Conservation (phyloP, 2,113 vertebrate species). For the Arothron firmamentum region DNA sequence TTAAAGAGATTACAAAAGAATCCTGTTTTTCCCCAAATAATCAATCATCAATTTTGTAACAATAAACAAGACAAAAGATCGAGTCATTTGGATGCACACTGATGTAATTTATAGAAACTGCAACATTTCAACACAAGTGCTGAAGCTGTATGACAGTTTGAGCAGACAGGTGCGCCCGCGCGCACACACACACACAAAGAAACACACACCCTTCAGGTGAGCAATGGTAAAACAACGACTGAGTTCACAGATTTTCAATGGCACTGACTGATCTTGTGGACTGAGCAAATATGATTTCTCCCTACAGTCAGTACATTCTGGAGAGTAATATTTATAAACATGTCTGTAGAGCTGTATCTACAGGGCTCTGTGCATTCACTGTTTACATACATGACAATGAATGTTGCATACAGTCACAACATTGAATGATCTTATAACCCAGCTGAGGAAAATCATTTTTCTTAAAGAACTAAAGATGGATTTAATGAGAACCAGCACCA, state of each 20-base stretch:
- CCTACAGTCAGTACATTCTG: constrained; percentile 82
- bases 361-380: constrained; percentile 78
- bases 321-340: constrained; percentile 82
- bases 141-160: constrained; percentile 33
- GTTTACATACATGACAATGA: constrained; percentile 82
- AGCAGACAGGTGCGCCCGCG: constrained; percentile 34
- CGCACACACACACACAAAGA: not conserved
- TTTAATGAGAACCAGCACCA: constrained; percentile 15
- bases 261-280: constrained; percentile 21
- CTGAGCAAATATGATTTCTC: constrained; percentile 75
- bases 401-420: constrained; percentile 71
- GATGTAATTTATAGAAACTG: constrained; percentile 56
- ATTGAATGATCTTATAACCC: constrained; percentile 28
- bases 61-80: not conserved
- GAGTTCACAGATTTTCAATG: constrained; percentile 28
- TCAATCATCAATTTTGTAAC: not conserved
- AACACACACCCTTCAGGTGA: constrained; percentile 14
- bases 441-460: constrained; percentile 9
- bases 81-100: constrained; percentile 5
- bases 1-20: too few relatives aligned
- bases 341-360: constrained; percentile 73
- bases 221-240: constrained; percentile 7
- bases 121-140: constrained; percentile 57
- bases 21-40: too few relatives aligned
- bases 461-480: too few relatives aligned